phyloP scores from a whole-genome alignment of 2,888 invertebrate species.

The Coleophora deauratella region DNA sequence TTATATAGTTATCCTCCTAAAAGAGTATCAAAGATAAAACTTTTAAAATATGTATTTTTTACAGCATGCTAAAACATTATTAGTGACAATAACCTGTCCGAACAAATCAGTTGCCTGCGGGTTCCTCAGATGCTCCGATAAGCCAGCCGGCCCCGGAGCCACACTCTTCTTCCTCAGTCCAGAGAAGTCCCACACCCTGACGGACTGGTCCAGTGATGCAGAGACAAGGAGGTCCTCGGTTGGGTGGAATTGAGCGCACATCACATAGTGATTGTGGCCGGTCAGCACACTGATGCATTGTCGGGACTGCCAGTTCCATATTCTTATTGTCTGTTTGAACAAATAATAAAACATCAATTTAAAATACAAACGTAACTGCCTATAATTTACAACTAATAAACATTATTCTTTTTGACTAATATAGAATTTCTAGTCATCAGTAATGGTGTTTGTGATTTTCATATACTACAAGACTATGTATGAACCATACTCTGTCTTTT shows the following conservation, averaged over 20 bases:
- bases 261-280: conserved; percentile 99
- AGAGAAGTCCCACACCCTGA: conserved; percentile 99
- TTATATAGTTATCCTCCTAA: too few relatives aligned
- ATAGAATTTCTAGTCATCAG: too few relatives aligned
- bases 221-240: conserved; percentile 97
- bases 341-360: background rate
- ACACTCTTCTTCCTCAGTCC: conserved; percentile 97
- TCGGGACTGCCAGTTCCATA: conserved; percentile 99
- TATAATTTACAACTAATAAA: too few relatives aligned
- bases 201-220: conserved; percentile 97
- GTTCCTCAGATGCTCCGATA: conserved; percentile 91
- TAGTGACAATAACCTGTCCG: conserved; percentile 73
- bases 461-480: too few relatives aligned
- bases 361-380: background rate
- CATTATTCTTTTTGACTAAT: too few relatives aligned
- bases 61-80: conserved; percentile 3
- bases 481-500: too few relatives aligned
- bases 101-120: conserved; percentile 94
- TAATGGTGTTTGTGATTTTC: too few relatives aligned
- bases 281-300: conserved; percentile 95
- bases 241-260: conserved; percentile 99
- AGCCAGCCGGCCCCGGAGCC: conserved; percentile 93
- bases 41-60: too few relatives aligned
- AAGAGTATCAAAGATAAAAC: too few relatives aligned
- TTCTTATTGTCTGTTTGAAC: conserved; percentile 91